Base-by-base conservation (phyloP, 1,140 invertebrate genomes). In the Drosophila elegans region DNA sequence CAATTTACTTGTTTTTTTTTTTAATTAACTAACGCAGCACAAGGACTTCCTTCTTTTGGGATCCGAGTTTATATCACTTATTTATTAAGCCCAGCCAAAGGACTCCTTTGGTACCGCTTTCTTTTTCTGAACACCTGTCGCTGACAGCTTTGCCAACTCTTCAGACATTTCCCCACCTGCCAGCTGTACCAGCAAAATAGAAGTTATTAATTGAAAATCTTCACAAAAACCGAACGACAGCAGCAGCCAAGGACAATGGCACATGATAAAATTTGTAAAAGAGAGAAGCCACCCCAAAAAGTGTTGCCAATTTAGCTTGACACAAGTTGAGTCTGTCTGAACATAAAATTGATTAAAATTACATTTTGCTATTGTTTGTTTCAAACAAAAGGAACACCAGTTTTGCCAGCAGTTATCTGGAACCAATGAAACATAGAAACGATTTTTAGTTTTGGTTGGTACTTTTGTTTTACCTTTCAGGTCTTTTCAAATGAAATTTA, bases 131-230 rank as follows among this genome's bases (percentile, higher is more conserved):
- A 36, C 53, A 84, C 73, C 81, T 84, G 81, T 53, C 74, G 51
- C 59, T 77, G 82, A 78, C 81, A 85, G 78, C 63, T 85, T 86
- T 49, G 49, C 42, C 51, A 61, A 55, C 53, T 68, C 56, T 39
- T 62, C 42, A 56, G 38, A 51, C 46, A 36, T 29, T 1, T 32
- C 13, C 16, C 39, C 60, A 53, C 51, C 60, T 45, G 54, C 29
- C 49, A 46, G 27, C 46, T 45, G 27, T 27, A 34, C 4, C 41
- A 54, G 48, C 44, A 29, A 63, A 36, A 61, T 41, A 41, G 49
- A 86, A 88, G 78, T 82, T 88, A 82, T 82, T 88, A 86, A 86
- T 86, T 88, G 83, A 86, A 86, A 86, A 68, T 81, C 75, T 39
- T 51, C 49, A 69, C 55, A 77, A 42, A 75, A 78, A 39, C 25